Base-by-base conservation (phyloP, 2,888 invertebrate genomes). In the Rhamphomyia laevipes region DNA sequence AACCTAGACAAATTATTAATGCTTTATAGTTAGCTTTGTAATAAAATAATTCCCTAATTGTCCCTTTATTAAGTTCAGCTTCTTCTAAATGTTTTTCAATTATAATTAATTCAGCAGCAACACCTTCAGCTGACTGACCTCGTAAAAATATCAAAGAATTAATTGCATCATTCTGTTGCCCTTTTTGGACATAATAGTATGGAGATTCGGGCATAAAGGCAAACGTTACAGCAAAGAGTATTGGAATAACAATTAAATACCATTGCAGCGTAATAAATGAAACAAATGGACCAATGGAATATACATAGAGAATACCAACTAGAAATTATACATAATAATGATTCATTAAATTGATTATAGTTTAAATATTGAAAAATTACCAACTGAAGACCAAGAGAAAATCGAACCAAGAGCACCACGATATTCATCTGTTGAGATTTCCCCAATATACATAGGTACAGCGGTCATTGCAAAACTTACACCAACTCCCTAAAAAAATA, bases 401-500 rank as follows among this genome's bases (percentile, higher is more conserved):
- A 86, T 80, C 0, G 91, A 84, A 2, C 90, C 90, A 0, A 92
- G 71, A 0, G 85, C 80, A 0, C 92, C 92, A 54, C 93, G 74
- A n/a, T 82, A 77, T 21, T 83, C 80, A 51, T 84, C 81, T 55
- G 86, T 83, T 6, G 90, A 78, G 42, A 90, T 85, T 69, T 93
- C 93, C 37, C 87, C 86, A 51, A 90, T 80, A 69, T 92, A 93
- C 78, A 90, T 86, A 0, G 92, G 89, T 1, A 82, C 77, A 1
- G 83, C 78, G 0, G 84, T 81, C 70, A 82, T 84, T 13, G 81
- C 71, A 60, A 82, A 79, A 0, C 85, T 83, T 0, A 81, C 75
- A 1, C 77, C 78, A 1, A 82, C 59, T 43, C 87, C 87, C 66
- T 58, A 21, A 35, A 13, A 35, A 35, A 13, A 13, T 13, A 35